phyloP scores from a whole-genome alignment of 2,888 invertebrate genomes.

The Carpatolechia fugitivella region DNA sequence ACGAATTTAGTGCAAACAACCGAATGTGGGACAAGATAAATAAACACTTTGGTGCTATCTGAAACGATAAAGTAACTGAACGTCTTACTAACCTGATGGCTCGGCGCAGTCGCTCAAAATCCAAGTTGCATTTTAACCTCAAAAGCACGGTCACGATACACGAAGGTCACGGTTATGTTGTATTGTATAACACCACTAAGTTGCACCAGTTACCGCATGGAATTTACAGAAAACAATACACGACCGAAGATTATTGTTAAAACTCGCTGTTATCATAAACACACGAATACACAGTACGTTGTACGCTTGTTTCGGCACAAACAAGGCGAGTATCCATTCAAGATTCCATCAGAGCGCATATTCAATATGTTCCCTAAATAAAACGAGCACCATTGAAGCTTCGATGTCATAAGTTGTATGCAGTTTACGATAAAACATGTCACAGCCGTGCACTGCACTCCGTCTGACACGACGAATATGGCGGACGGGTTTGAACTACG shows the following conservation, averaged over 20 bases:
- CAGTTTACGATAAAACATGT: slow-evolving; percentile 75
- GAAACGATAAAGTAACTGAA: slow-evolving; percentile 59
- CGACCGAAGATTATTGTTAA: slow-evolving; percentile 67
- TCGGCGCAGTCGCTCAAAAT: slow-evolving; percentile 75
- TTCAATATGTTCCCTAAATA: slow-evolving; percentile 53
- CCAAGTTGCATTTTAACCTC: slow-evolving; percentile 78
- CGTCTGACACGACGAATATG: slow-evolving; percentile 78
- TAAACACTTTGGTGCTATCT: slow-evolving; percentile 54
- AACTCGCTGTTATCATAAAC: slow-evolving; percentile 70
- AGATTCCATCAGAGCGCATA: slow-evolving; percentile 62
- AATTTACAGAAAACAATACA: slow-evolving; percentile 65
- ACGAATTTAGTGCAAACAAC: slow-evolving; percentile 28
- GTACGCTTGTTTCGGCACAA: slow-evolving; percentile 69
- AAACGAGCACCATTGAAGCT: slow-evolving; percentile 58
- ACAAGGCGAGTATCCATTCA: slow-evolving; percentile 59
- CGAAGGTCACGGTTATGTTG: slow-evolving; percentile 76
- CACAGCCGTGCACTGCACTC: slow-evolving; percentile 73
- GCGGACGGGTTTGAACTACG: slow-evolving; percentile 78
- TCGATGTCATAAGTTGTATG: slow-evolving; percentile 64
- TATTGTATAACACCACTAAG: slow-evolving; percentile 72
- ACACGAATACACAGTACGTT: slow-evolving; percentile 75
- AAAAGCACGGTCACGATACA: slow-evolving; percentile 69
- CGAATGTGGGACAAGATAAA: slow-evolving; percentile 61
- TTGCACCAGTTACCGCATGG: slow-evolving; percentile 57
- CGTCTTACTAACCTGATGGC: slow-evolving; percentile 72